Conservation (phyloP, 2,113 vertebrate genomes). For the Hydropotes inermis region DNA sequence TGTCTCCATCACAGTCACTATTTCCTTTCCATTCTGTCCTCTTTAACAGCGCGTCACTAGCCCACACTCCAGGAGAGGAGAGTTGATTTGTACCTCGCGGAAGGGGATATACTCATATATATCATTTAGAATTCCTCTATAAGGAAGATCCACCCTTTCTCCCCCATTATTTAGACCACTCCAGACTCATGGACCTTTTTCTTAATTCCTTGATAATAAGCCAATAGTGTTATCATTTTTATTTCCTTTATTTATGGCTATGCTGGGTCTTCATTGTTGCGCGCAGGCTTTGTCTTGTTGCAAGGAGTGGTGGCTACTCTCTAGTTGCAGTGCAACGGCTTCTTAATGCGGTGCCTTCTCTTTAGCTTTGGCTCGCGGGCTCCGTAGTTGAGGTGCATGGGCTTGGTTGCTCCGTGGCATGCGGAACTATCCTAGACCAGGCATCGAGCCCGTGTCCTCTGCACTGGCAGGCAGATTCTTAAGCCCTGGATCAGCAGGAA, state of each 20-base stretch:
- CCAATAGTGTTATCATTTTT: background rate
- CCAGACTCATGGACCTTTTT: background rate
- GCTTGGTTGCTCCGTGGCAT: background rate
- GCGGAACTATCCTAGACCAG: background rate
- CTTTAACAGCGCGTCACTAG: background rate
- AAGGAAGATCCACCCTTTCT: background rate
- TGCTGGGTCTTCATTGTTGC: background rate
- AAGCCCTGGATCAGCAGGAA: background rate
- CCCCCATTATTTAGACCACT: background rate
- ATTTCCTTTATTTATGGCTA: background rate
- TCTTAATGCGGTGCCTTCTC: background rate
- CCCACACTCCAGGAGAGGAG: background rate
- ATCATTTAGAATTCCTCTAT: background rate
- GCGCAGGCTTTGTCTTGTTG: background rate
- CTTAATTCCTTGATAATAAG: background rate
- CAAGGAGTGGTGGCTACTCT: background rate
- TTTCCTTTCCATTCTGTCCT: background rate
- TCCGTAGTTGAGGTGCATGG: background rate
- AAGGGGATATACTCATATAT: fast-evolving
- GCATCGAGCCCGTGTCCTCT: background rate
- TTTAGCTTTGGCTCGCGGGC: background rate
- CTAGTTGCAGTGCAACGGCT: background rate
- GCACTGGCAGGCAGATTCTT: background rate
- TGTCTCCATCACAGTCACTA: background rate
- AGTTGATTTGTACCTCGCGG: background rate